Evolutionary conservation across 2,888 invertebrate genomes (phyloP).

Genomic region (Orthosia cruda): DNA sequence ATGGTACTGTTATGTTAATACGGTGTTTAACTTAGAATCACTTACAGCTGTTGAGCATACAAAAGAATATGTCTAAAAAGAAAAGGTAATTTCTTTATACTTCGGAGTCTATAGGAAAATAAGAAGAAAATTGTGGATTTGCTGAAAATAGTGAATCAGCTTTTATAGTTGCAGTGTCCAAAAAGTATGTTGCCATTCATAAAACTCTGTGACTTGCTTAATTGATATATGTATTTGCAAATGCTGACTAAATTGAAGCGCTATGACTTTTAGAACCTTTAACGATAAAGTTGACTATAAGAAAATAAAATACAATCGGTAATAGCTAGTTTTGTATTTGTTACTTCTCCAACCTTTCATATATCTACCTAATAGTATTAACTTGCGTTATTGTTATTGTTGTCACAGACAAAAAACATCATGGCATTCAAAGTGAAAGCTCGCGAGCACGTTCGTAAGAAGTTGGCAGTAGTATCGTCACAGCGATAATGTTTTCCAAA

Average conservation of each 20-base stretch:
- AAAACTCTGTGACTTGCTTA: background rate
- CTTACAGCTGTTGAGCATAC: constrained; percentile 14
- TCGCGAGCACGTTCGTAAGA: too few relatives aligned
- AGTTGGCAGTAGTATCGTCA: too few relatives aligned
- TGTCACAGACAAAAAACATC: too few relatives aligned
- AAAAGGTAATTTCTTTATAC: background rate
- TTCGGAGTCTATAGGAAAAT: background rate
- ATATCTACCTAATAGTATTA: background rate
- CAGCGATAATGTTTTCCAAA: too few relatives aligned
- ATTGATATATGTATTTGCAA: background rate
- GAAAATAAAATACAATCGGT: background rate
- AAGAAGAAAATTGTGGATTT: background rate
- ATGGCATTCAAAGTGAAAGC: too few relatives aligned
- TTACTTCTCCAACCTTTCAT: background rate
- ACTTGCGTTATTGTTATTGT: too few relatives aligned
- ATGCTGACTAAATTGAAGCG: background rate
- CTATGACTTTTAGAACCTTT: background rate
- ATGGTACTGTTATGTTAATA: constrained; percentile 27
- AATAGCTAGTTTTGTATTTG: background rate
- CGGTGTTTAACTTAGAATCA: constrained; percentile 12
- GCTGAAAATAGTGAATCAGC: background rate
- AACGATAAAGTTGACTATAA: background rate
- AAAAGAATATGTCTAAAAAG: background rate
- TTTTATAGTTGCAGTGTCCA: background rate
- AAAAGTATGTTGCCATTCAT: background rate